phyloP scores from a whole-genome alignment of 2,797 vertebrate genomes.

The Eospalax fontanierii region DNA sequence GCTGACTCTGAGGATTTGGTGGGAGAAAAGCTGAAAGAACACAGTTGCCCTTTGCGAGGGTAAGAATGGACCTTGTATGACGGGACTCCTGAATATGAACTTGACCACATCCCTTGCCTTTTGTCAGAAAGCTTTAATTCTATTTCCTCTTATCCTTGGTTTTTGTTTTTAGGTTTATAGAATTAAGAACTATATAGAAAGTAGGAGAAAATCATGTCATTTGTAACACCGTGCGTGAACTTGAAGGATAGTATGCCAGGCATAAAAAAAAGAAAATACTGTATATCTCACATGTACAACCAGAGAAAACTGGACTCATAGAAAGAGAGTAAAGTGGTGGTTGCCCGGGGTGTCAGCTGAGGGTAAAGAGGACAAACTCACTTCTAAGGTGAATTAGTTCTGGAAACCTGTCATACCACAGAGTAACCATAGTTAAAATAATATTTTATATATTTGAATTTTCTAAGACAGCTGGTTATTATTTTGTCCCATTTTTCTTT shows the following conservation, averaged over 20 bases:
- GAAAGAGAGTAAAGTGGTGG: not conserved
- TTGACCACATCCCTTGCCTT: not conserved
- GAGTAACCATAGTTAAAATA: not conserved
- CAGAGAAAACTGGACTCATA: not conserved
- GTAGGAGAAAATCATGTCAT: not conserved
- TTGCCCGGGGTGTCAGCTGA: not conserved
- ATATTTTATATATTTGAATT: not conserved
- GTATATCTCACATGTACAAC: not conserved
- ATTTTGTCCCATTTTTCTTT: not conserved
- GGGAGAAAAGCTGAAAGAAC: not conserved
- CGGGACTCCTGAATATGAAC: not conserved
- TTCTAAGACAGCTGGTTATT: not conserved
- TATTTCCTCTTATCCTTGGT: not conserved
- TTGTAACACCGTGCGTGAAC: not conserved
- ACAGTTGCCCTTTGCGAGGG: not conserved
- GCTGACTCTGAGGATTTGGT: not conserved
- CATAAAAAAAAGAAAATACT: not conserved
- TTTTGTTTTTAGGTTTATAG: not conserved
- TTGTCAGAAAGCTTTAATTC: not conserved
- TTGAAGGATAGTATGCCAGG: not conserved
- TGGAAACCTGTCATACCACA: not conserved
- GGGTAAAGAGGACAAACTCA: not conserved
- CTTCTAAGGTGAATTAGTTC: not conserved
- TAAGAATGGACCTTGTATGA: not conserved
- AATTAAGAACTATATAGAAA: not conserved